Conservation (phyloP, 1,140 invertebrate species). For the Trichonephila inaurata region DNA sequence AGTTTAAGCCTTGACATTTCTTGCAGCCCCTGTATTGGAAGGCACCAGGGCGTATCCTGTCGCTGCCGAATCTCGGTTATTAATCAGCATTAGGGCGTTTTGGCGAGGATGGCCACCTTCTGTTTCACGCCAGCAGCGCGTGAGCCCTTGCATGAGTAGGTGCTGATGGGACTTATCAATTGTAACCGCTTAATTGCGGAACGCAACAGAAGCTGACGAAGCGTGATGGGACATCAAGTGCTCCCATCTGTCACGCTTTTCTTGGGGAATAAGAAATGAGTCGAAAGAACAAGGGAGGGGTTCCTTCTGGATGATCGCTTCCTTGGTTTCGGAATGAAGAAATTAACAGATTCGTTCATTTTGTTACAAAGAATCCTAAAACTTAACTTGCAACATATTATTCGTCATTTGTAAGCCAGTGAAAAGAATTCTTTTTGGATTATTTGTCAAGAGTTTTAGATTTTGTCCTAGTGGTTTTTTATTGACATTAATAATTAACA, state of each 20-base stretch:
- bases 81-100: constrained; percentile 64
- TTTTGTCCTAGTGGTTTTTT: too few relatives aligned
- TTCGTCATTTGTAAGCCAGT: too few relatives aligned
- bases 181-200: constrained; percentile 33
- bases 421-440: too few relatives aligned
- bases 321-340: too few relatives aligned
- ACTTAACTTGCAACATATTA: too few relatives aligned
- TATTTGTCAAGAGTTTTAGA: too few relatives aligned
- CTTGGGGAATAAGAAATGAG: background rate
- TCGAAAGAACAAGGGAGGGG: background rate
- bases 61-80: constrained; percentile 26
- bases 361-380: too few relatives aligned
- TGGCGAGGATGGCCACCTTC: constrained; percentile 36
- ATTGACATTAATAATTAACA: too few relatives aligned
- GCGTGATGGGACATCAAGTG: background rate
- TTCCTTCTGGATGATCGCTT: background rate
- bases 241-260: background rate
- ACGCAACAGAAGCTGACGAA: background rate
- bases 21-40: constrained; percentile 51
- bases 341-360: too few relatives aligned
- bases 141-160: constrained; percentile 26
- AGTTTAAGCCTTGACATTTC: constrained; percentile 64
- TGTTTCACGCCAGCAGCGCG: constrained; percentile 62
- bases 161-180: constrained; percentile 53
- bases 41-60: constrained; percentile 46